Evolutionary conservation across 2,888 invertebrate genomes (phyloP), one percentile per base, ranked within the genome.

Genomic region (Drosophila tripunctata): DNA sequence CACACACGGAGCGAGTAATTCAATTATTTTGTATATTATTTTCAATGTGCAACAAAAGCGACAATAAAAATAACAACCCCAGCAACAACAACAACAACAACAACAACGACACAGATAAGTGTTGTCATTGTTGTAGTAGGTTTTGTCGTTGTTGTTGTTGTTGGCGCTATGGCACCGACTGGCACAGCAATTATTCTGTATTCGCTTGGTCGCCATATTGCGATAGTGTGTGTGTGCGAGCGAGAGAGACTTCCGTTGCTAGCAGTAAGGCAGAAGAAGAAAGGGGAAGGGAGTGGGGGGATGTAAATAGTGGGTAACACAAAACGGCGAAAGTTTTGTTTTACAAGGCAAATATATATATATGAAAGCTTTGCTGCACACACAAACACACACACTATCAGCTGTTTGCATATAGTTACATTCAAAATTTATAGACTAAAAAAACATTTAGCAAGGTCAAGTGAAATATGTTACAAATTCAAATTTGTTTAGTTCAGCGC

Each of bases 151-250:
- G 30, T 31, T 7, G 72, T 71, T 55, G 57, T 73, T 69, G 72
- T 73, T 75, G 72, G 72, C 72, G 72, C 72, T 73, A 61, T 89
- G 89, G 90, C 88, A 89, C 89, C 82, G 89, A 87, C 90, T 90
- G 89, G 75, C 63, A 56, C 51, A 75, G 63, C 75, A 74, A 74
- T 83, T 76, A 78, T 78, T 78, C 83, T 78, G 78, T 78, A 74
- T 77, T 78, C 80, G 77, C 71, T 70, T 70, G 61, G 76, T 60
- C 77, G 80, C 73, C 68, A 72, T 81, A n/a, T n/a, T n/a, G n/a
- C n/a, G n/a, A n/a, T n/a, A n/a, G n/a, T n/a, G n/a, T n/a, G n/a
- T n/a, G n/a, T 71, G 79, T 61, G 70, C 76, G 73, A 76, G 83
- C 67, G 61, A 60, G 78, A 69, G 78, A 69, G 77, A 83, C 78